Percentiles rank a stretch among this genome's conserved stretches.
Conservation (phyloP, 2,888 invertebrate genomes). For the Willowsia nigromaculata region DNA sequence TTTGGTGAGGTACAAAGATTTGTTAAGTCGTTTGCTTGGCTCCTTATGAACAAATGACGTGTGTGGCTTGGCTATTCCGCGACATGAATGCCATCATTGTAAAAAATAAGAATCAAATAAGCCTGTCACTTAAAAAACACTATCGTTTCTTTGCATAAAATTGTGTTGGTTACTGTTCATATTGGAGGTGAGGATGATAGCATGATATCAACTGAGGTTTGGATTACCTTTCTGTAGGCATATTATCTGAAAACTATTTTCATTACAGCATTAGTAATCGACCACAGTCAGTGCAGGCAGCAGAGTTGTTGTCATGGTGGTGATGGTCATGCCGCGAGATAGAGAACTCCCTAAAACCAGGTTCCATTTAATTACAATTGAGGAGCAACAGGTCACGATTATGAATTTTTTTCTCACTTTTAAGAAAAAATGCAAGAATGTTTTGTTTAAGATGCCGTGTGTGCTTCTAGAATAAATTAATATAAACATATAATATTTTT, state of each 20-base stretch:
- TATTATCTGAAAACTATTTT: not conserved
- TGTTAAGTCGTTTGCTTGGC: not conserved
- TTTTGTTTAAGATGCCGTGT: not conserved
- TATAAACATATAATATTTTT: not conserved
- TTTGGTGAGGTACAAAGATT: not conserved
- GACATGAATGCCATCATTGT: not conserved
- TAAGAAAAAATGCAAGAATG: not conserved
- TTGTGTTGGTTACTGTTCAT: no score
- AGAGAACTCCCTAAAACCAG: slow-evolving; percentile 35
- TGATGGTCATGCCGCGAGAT: slow-evolving; percentile 18
- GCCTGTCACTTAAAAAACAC: no score
- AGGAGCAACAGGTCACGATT: slow-evolving; percentile 76
- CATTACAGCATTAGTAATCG: not conserved
- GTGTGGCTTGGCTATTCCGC: slow-evolving; percentile 3
- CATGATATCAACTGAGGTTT: not conserved
- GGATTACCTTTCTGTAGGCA: not conserved
- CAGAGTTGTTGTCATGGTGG: slow-evolving; percentile 28
- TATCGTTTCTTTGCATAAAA: no score
- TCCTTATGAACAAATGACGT: not conserved
- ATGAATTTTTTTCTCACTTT: slow-evolving; percentile 41
- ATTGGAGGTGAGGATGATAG: not conserved
- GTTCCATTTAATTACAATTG: slow-evolving; percentile 76
- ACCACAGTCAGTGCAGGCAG: slow-evolving; percentile 22
- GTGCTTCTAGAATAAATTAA: not conserved
- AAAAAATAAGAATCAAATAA: no score